Percentiles rank a stretch among this genome's conserved stretches.
Conservation (phyloP, 2,888 invertebrate species). For the Cyclophora punctaria region DNA sequence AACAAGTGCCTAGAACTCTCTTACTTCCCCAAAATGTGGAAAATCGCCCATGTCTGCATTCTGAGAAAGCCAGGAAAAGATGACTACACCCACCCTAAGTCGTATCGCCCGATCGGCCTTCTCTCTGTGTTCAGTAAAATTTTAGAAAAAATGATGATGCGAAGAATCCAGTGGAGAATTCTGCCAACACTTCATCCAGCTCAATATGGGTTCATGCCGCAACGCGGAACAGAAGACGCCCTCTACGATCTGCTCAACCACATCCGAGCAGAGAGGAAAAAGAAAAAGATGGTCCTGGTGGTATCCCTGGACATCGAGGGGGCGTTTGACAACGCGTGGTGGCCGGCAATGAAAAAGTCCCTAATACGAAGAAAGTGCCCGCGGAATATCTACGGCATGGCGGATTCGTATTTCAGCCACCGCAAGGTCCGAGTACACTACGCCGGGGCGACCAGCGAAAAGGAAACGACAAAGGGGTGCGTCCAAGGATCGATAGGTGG, state of each 20-base stretch:
- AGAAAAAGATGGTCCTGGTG: not conserved
- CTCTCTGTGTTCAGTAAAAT: slow-evolving; percentile 16
- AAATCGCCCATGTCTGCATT: slow-evolving; percentile 13
- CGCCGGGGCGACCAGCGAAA: not conserved
- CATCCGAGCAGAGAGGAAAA: not conserved
- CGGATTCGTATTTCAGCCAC: slow-evolving; percentile 4
- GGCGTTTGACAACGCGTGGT: slow-evolving; percentile 8
- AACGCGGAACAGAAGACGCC: not conserved
- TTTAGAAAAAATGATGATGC: not conserved
- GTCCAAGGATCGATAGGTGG: slow-evolving; percentile 11
- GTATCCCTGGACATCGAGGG: slow-evolving; percentile 10
- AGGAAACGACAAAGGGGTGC: not conserved
- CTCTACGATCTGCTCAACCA: not conserved
- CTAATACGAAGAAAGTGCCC: slow-evolving; percentile 5
- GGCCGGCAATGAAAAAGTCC: slow-evolving; percentile 5
- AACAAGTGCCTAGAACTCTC: slow-evolving; percentile 14
- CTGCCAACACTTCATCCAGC: not conserved
- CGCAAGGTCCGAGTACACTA: not conserved
- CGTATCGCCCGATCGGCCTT: slow-evolving; percentile 16
- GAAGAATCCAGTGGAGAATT: not conserved
- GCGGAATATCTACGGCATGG: not conserved
- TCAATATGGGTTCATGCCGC: not conserved
- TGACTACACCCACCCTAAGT: slow-evolving; percentile 13
- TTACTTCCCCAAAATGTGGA: slow-evolving; percentile 15
- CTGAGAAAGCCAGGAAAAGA: slow-evolving; percentile 17